These are phyloP conservation scores for Mamestra brassicae DNA, from an alignment of 2,888 invertebrate species.

Conservation along the genomic window DNA sequence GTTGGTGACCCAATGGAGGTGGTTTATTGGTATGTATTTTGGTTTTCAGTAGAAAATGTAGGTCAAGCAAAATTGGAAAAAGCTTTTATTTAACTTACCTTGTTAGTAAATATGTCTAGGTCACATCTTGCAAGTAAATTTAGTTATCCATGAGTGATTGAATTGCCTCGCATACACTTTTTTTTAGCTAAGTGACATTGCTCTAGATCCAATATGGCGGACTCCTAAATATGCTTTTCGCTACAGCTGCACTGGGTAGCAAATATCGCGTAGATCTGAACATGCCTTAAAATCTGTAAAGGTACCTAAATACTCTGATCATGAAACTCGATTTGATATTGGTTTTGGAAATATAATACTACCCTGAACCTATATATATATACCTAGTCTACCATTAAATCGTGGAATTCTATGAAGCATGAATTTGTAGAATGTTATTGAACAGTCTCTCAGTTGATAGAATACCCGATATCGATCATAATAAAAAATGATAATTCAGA, in stretches of 20 bases:
- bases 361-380: not conserved
- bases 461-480: not conserved
- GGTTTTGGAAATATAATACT: not conserved
- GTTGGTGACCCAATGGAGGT: conserved; percentile 10
- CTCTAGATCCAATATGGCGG: too few species aligned
- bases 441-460: not conserved
- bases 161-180: too few species aligned
- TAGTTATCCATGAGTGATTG: too few species aligned
- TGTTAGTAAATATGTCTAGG: too few species aligned
- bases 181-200: too few species aligned
- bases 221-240: too few species aligned
- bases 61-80: not conserved
- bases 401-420: not conserved
- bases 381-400: not conserved
- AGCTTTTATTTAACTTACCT: too few species aligned
- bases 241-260: too few species aligned
- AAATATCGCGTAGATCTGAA: too few species aligned
- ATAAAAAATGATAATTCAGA: not conserved
- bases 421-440: not conserved
- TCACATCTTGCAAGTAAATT: too few species aligned
- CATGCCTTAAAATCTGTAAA: not conserved
- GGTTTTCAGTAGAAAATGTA: not conserved
- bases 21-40: conserved; percentile 13
- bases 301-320: not conserved
- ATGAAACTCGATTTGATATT: not conserved